phyloP scores from a whole-genome alignment of 1,140 invertebrate genomes.

The honey bee (Apis mellifera) region Amel_HAv3.1 CM009940.2:10289501-10290000 shows the following conservation, averaged over 20 bases:
- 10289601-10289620: background rate
- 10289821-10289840: no score
- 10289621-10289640: background rate
- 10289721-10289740: no score
- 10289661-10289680: no score
- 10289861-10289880: no score
- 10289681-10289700: no score
- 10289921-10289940: background rate
- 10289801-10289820: no score
- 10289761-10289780: no score
- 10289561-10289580: background rate
- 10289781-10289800: no score
- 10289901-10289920: background rate
- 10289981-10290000: slow-evolving; percentile 1
- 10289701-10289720: no score
- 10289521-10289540: background rate
- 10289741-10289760: no score
- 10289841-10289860: no score
- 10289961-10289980: background rate
- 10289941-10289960: background rate
- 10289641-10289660: no score
- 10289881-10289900: background rate
- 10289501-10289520: background rate
- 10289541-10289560: background rate
- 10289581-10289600: slow-evolving; percentile 6